These are phyloP conservation scores for Typhlomys cinereus DNA, from an alignment of 2,113 vertebrate species.

Conservation along the genomic window DNA sequence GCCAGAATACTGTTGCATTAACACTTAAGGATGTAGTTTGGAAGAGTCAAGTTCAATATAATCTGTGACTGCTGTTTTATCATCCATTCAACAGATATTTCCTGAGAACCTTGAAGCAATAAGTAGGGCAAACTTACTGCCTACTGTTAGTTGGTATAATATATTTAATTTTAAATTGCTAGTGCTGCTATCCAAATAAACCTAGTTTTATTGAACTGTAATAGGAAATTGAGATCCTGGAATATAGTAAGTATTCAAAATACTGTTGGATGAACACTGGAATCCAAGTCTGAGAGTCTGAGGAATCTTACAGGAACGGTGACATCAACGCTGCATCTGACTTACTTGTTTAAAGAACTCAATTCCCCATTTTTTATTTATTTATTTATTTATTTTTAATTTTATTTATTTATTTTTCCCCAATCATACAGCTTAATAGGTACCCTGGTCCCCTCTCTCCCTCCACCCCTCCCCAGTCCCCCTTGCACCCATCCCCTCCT, in stretches of 20 bases:
- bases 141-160: background rate
- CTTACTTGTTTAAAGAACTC: too few species aligned
- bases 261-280: background rate
- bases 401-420: too few species aligned
- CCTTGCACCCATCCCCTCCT: too few species aligned
- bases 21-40: conserved; percentile 40
- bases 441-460: too few species aligned
- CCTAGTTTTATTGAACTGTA: background rate
- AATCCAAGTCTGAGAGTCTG: background rate
- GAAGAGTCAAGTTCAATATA: background rate
- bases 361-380: too few species aligned
- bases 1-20: background rate
- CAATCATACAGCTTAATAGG: too few species aligned
- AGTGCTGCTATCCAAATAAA: background rate
- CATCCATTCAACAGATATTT: conserved; percentile 32
- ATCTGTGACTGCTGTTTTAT: conserved; percentile 4
- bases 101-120: background rate
- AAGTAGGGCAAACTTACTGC: background rate
- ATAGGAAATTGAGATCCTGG: background rate
- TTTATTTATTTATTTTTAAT: too few species aligned
- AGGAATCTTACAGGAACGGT: background rate
- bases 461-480: too few species aligned
- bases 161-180: background rate
- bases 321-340: background rate
- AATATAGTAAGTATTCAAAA: background rate